Base-by-base conservation (phyloP, 2,113 vertebrate genomes). In the Grus americana region DNA sequence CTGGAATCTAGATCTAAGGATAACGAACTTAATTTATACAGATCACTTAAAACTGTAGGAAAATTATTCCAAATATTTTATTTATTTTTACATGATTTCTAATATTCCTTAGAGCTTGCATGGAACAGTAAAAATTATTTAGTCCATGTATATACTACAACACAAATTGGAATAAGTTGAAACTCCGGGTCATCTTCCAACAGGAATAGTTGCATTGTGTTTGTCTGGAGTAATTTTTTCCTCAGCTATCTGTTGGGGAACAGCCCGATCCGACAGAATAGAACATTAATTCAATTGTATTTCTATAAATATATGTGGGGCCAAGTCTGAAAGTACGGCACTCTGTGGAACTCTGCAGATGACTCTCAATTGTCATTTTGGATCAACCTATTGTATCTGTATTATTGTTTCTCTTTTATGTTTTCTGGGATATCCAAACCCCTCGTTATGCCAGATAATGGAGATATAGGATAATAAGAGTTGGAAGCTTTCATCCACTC, bases 401-500 rank as follows among this genome's bases (percentile, higher is more conserved):
- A 19, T 52, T 65, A 8, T 27, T 0, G 11, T 62, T 83, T 86
- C 5, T 73, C 19, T 76, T 40, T 13, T 22, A 2, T 10, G 62
- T 70, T 88, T 27, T 4, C 46, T 68, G 89, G 46, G 15, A 5
- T 65, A 38, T n/a, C 81, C 40, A 79, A 87, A 42, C 27, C 65
- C 34, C 34, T 86, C 19, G 2, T 50, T 40, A 16, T 76, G 49
- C 36, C 80, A 68, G 74, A 68, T 54, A 54, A 54, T 16, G 27
- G 52, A 54, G 52, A 54, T 27, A 27, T 73, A 61, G 78, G 38
- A 23, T 85, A n/a, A 50, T 46, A 42, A 29, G 73, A 71, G n/a
- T 50, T 71, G 78, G 73, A 80, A 87, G 80, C 78, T 91, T 61
- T 58, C 73, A 87, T 91, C 63, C 49, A 63, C 62, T 68, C 83